Evolutionary conservation across 1,140 invertebrate genomes (phyloP), one percentile per base, ranked within the genome.

Genomic region (Bicyclus anynana): DNA sequence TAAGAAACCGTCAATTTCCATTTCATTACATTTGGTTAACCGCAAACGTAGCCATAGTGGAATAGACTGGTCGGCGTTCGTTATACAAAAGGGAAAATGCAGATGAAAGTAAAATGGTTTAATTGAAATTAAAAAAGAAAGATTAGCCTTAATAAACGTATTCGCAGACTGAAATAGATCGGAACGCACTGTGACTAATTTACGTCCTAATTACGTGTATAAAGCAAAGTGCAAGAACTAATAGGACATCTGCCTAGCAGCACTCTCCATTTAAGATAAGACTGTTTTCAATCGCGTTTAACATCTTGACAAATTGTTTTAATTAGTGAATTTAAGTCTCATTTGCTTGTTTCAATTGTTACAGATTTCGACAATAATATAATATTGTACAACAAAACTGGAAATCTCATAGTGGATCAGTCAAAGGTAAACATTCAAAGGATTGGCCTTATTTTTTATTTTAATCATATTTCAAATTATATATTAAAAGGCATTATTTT

Each of bases 1-100:
- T 14, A 52, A 51, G 44, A 38, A 59, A 49, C 57, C 42, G 18
- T 26, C 55, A 44, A 44, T 58, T 58, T 53, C 38, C 42, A 60
- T 54, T 54, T 26, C 55, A 50, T 50, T 53, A 48, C 53, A 54
- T 49, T 42, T 20, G 50, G 50, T 53, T 62, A 42, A 58, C 60
- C 60, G 20, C 60, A 58, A 58, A 62, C 49, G 37, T 16, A 47
- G 42, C 20, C 20, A 46, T 54, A 37, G 33, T 42, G 49, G 27
- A 53, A 44, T 26, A 53, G 7, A 14, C 16, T 6, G 2, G 16
- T 14, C 16, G 18, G 20, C 38, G 14, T 18, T 23, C 37, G 27
- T 26, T 35, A n/a, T 46, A 44, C 53, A 35, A 6, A 35, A 21
- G 29, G 21, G 40, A 44, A 27, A 53, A 17, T 38, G 23, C 52